Conservation (phyloP, 1,140 invertebrate species). For the Drosophila quadrilineata region DNA sequence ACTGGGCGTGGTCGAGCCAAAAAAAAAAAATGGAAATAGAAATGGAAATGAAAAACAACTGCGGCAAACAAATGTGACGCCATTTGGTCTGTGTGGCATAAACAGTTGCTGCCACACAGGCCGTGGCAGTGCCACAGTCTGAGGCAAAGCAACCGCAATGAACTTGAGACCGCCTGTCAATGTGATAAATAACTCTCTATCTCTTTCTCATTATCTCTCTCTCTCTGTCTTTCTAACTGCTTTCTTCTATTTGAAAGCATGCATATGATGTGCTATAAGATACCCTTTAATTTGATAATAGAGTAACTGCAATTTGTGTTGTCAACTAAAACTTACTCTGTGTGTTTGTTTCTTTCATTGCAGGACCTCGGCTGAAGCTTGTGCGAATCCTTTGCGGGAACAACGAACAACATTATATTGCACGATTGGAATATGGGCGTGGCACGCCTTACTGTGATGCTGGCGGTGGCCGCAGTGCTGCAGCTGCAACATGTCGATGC, state of each 20-base stretch:
- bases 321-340: too few species aligned
- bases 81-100: slow-evolving; percentile 37
- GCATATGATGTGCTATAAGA: too few species aligned
- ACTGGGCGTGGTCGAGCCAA: not conserved
- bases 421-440: slow-evolving; percentile 61
- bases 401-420: not conserved
- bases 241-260: too few species aligned
- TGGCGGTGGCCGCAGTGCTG: slow-evolving; percentile 41
- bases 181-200: slow-evolving; percentile 66
- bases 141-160: slow-evolving; percentile 64
- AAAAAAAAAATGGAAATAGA: not conserved
- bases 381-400: not conserved
- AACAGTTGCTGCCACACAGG: not conserved
- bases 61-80: slow-evolving; percentile 55
- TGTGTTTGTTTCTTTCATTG: too few species aligned
- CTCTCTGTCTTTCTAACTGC: too few species aligned
- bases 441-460: slow-evolving; percentile 42
- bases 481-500: slow-evolving; percentile 60
- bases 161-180: slow-evolving; percentile 71
- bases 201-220: not conserved
- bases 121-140: not conserved
- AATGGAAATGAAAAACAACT: not conserved
- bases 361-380: not conserved
- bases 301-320: too few species aligned
- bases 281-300: too few species aligned